phyloP scores from a whole-genome alignment of 2,113 vertebrate genomes.

The Panthera uncia region DNA sequence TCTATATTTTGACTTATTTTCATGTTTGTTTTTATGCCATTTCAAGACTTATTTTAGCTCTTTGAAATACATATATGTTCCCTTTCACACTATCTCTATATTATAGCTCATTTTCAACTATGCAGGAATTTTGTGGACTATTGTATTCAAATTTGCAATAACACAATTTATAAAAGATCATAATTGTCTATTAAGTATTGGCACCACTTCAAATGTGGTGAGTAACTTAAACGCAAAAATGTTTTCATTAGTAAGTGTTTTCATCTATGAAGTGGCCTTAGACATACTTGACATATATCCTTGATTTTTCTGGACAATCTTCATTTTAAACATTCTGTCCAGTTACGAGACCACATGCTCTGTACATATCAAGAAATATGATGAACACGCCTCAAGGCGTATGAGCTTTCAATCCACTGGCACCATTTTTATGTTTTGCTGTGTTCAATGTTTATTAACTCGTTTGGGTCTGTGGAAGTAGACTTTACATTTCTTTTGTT shows the following conservation, averaged over 20 bases:
- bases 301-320: neutral
- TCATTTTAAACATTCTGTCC: neutral
- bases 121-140: neutral
- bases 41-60: constrained; percentile 27
- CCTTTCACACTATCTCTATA: neutral
- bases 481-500: neutral
- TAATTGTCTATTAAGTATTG: constrained; percentile 25
- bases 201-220: neutral
- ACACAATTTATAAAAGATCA: constrained; percentile 3
- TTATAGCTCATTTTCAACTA: constrained; percentile 48
- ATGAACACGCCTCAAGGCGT: neutral
- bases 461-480: neutral
- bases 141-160: constrained; percentile 31
- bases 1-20: constrained; percentile 30
- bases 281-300: neutral
- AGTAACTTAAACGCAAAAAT: constrained; percentile 24
- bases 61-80: neutral
- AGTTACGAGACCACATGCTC: neutral
- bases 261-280: neutral
- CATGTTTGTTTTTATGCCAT: neutral
- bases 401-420: neutral
- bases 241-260: neutral
- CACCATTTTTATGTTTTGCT: accelerated
- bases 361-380: neutral
- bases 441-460: neutral